Conservation (phyloP, 2,888 invertebrate genomes). For the Anorthoa munda region DNA sequence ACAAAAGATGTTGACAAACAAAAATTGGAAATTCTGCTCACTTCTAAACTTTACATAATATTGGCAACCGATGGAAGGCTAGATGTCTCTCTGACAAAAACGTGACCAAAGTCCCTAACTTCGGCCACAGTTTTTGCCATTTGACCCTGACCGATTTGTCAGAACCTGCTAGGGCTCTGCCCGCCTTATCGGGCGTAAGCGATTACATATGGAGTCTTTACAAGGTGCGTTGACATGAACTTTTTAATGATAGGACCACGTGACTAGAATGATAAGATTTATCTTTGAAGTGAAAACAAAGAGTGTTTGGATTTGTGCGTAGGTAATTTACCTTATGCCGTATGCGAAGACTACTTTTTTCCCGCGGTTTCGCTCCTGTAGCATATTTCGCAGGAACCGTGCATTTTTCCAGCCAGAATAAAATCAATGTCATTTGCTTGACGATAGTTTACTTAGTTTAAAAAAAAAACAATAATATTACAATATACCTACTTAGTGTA, state of each 20-base stretch:
- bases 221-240: conserved; percentile 59
- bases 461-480: too few species aligned
- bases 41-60: conserved; percentile 19
- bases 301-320: conserved; percentile 11
- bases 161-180: conserved; percentile 39
- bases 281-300: conserved; percentile 43
- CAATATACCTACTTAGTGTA: too few species aligned
- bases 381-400: not conserved
- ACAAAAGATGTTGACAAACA: not conserved
- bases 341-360: not conserved
- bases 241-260: conserved; percentile 45
- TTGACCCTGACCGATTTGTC: conserved; percentile 53
- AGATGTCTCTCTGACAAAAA: conserved; percentile 39
- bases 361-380: not conserved
- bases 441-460: too few species aligned
- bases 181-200: conserved; percentile 43
- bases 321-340: conserved; percentile 5
- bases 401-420: not conserved
- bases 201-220: conserved; percentile 37
- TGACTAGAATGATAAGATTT: conserved; percentile 46
- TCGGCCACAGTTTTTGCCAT: conserved; percentile 10
- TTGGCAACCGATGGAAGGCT: conserved; percentile 29
- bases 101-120: conserved; percentile 21
- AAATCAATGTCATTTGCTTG: too few species aligned
- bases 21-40: conserved; percentile 33